A percentile compares a stretch with the other conserved stretches of the same genome.
These are phyloP conservation scores for Thripadectes ignobilis DNA, from an alignment of 2,797 vertebrate genomes.

Conservation along the genomic window DNA sequence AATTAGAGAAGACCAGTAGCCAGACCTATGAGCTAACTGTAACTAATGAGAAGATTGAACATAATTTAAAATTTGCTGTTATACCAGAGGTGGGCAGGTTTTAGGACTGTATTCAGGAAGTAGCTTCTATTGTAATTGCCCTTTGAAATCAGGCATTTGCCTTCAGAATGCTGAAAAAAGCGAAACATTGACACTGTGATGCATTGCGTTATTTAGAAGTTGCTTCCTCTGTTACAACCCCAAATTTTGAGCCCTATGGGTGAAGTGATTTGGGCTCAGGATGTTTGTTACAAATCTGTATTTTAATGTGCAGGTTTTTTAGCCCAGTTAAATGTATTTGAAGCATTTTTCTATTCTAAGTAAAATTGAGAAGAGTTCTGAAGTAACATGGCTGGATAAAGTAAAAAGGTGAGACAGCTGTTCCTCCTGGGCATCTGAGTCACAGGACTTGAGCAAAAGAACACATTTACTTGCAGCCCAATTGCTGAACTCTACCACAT, in stretches of 20 bases:
- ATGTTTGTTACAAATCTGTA: background rate
- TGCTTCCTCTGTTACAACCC: background rate
- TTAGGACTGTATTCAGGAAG: background rate
- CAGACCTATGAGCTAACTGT: background rate
- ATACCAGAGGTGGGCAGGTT: background rate
- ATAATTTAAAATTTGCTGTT: background rate
- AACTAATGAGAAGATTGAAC: background rate
- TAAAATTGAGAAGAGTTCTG: background rate
- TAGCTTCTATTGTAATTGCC: background rate
- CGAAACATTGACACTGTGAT: background rate
- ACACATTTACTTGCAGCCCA: background rate
- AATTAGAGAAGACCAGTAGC: background rate
- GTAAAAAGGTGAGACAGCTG: background rate
- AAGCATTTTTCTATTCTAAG: background rate
- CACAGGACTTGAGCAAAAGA: background rate
- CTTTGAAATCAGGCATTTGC: background rate
- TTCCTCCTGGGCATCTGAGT: background rate
- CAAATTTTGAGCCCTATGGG: background rate
- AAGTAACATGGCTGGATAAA: background rate
- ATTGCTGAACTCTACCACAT: background rate
- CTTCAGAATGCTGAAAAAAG: background rate
- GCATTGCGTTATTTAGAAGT: background rate
- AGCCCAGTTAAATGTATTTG: background rate
- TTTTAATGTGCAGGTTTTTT: background rate
- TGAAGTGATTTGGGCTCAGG: background rate